Base-by-base conservation (phyloP, 2,888 invertebrate genomes). In the Odontothrips loti region DNA sequence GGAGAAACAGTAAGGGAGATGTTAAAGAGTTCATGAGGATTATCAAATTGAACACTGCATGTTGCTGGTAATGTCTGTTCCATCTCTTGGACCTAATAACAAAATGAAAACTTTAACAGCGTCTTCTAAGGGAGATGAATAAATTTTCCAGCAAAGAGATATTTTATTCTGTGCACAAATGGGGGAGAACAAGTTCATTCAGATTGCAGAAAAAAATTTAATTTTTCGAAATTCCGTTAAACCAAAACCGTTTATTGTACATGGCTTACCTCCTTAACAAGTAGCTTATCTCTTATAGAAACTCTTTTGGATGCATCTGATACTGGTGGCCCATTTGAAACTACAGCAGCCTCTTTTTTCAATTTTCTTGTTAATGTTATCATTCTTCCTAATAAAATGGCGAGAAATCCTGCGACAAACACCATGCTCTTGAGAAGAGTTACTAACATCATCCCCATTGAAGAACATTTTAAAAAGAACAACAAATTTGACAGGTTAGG, bases 21-120 rank as follows among this genome's bases (percentile, higher is more conserved):
- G 85, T 94, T 93, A 87, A 94, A 93, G 80, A 97, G 89, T 84
- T 92, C 90, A 87, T 96, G 93, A 51, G 95, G 94, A 88, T 97
- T 94, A 82, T 93, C 93, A 86, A 97, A 96, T 84, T 90, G 90
- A 82, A 95, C 91, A 86, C 92, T 90, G 88, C 96, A 96, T 20
- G 94, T 94, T 82, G 89, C 88, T 43, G 96, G 96, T 83, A 96
- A 90, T 84, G 93, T 92, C 86, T 95, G 94, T 85, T 95, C 92
- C 94, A 97, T 93, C 88, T 97, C 97, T 85, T 91, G 91, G 34
- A 92, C 90, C 89, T 92, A 82, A 48, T 84, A 82, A 80, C n/a
- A 82, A 48, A 82, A 47, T 58, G 58, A 17, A 17, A 17, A 48
- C n/a, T 58, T 48, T 75, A 29, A 47, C 29, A 78, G 8, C 58